A percentile compares a stretch with the other conserved stretches of the same genome.
phyloP scores from a whole-genome alignment of 2,797 vertebrate genomes.

The Megalops cyprinoides region DNA sequence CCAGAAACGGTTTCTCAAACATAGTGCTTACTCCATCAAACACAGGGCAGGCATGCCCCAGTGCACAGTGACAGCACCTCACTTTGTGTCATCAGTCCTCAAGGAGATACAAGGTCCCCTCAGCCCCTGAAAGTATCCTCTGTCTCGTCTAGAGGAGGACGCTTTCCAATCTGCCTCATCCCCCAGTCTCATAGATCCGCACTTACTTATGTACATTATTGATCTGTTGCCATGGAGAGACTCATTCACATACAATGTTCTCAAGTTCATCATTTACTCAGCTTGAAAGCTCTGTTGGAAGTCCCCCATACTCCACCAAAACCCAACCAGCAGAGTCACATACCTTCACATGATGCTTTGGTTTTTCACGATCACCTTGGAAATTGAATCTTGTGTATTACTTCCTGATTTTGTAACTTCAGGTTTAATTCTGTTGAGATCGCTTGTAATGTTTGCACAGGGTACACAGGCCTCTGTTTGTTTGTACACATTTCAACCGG shows the following conservation, averaged over 20 bases:
- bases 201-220: too few relatives aligned
- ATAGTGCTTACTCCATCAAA: too few relatives aligned
- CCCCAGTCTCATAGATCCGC: too few relatives aligned
- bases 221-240: constrained; percentile 51
- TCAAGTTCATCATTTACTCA: constrained; percentile 28
- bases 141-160: too few relatives aligned
- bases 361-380: constrained; percentile 11
- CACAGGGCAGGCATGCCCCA: too few relatives aligned
- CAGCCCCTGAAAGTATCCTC: too few relatives aligned
- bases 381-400: constrained; percentile 30
- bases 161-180: too few relatives aligned
- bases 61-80: too few relatives aligned
- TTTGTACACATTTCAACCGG: constrained; percentile 23
- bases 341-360: neutral
- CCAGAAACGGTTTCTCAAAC: too few relatives aligned
- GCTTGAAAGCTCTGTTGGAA: constrained; percentile 4
- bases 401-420: constrained; percentile 20
- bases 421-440: constrained; percentile 12
- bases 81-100: too few relatives aligned
- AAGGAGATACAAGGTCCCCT: too few relatives aligned
- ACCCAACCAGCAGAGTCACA: neutral
- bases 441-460: constrained; percentile 11
- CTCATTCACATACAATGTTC: constrained; percentile 38
- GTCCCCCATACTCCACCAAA: neutral
- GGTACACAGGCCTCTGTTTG: neutral